Percentiles rank a stretch among this genome's conserved stretches.
These are phyloP conservation scores for Metopolophium dirhodum DNA, from an alignment of 1,140 invertebrate species.

Conservation along the genomic window DNA sequence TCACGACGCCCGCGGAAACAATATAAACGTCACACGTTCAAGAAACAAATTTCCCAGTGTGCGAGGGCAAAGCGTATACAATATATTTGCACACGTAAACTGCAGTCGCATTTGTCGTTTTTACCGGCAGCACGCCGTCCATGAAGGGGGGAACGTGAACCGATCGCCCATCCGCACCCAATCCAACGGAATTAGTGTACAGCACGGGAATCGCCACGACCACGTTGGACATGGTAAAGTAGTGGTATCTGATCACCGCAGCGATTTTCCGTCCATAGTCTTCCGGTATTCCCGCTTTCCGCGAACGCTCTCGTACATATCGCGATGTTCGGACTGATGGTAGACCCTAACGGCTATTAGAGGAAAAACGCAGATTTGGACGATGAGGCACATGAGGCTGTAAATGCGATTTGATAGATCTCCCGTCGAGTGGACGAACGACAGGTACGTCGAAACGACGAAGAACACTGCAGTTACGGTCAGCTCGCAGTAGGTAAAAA, in stretches of 20 bases:
- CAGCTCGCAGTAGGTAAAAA: too few relatives aligned
- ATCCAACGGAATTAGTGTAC: not conserved
- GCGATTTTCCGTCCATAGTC: too few relatives aligned
- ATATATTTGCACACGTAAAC: not conserved
- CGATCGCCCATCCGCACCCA: not conserved
- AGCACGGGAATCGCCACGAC: not conserved
- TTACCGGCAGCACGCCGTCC: not conserved
- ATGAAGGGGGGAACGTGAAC: not conserved
- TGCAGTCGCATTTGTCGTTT: not conserved
- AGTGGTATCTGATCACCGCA: fast-evolving
- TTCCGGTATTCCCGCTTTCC: too few relatives aligned
- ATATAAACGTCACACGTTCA: not conserved
- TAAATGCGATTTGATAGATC: too few relatives aligned
- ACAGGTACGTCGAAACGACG: too few relatives aligned
- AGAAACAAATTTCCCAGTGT: not conserved
- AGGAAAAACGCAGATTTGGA: too few relatives aligned
- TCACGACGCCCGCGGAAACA: not conserved
- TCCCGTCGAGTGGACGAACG: too few relatives aligned
- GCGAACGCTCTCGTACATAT: not conserved
- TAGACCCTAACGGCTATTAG: not conserved
- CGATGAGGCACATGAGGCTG: too few relatives aligned
- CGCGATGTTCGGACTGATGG: not conserved
- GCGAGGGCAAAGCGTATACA: not conserved
- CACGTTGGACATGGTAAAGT: fast-evolving
- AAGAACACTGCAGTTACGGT: too few relatives aligned